Evolutionary conservation across 2,888 invertebrate species (phyloP), one percentile per base, ranked within the genome.

Genomic region (Eulithis testata): DNA sequence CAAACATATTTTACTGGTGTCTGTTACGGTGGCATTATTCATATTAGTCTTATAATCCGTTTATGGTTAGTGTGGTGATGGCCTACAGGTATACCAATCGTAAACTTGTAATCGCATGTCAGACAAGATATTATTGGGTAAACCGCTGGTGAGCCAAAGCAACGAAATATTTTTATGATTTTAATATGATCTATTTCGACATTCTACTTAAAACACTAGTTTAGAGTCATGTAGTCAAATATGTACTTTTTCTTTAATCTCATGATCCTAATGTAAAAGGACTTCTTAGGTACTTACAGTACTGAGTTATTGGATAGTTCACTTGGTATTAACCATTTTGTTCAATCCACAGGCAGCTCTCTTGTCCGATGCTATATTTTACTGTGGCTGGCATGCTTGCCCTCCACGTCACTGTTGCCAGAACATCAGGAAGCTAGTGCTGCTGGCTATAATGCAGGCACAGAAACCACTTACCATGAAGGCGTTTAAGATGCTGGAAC

Each of bases 401-500:
- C 70, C 81, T 0, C 68, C 76, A 6, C 76, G 76, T 11, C 71
- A 70, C 4, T 72, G 77, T 5, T 70, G 72, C 8, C 80, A 76
- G 5, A 80, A 83, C 59, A 73, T 86, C 11, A 78, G 88, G 21
- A 78, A 77, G 11, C 70, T 89, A 6, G 85, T 93, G 4, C 69
- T 86, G 11, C 72, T 89, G 12, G 87, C 90, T 1, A 84, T 88
- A 57, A 76, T 79, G 60, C 86, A 88, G 63, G 84, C 93, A 0
- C 89, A 92, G 68, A 83, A 80, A 0, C 90, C 93, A 2, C 78
- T 91, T 1, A 77, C 89, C 40, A 88, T 94, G 83, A 93, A 91
- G 66, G 91, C 93, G 1, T 94, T 91, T 72, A 90, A 90, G 56
- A 91, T 93, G 89, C 66, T 91, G 3, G 80, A 89, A 27, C 85